Evolutionary conservation across 2,797 vertebrate species (phyloP), one percentile per base, ranked within the genome.

Genomic region (Sciurus vulgaris): DNA sequence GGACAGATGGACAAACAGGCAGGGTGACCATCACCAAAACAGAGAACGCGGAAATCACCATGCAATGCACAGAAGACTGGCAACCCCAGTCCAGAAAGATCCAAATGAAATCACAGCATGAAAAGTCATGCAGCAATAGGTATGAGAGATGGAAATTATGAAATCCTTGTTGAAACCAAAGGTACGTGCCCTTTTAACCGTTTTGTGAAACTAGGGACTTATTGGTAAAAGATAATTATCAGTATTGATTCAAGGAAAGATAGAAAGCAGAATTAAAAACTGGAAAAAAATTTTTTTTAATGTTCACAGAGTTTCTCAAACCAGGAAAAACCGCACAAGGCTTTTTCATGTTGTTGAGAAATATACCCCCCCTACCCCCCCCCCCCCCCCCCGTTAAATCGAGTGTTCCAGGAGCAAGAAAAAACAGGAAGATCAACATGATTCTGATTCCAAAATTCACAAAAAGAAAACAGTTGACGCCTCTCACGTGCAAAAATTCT

Each of bases 301-400:
- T 35, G 38, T 35, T 20, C 56, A 10, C 26, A 18, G 73, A 81
- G 47, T 10, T 49, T 77, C 56, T 90, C 47, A 69, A 61, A 87
- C n/a, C 41, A 61, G 26, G 28, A 86, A 72, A 59, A 92, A 77
- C 18, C 8, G 9, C 33, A 47, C 77, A 17, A 78, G 22, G 17
- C 70, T 90, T 26, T 76, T 77, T 51, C 49, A 73, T 26, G 17
- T 47, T 86, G 26, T 90, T 86, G 44, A 94, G 47, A 93, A 95
- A 59, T 20, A 54, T 26, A 79, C 30, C 85, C 9, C 12, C 33
- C 56, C n/a, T 17, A n/a, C n/a, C n/a, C 30, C 85, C 9, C 12
- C 33, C 56, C n/a, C 13, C 30, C 85, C 9, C 12, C 33, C 56
- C n/a, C 13, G 10, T 72, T 74, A 72, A 7, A 65, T 63, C 38